phyloP scores from a whole-genome alignment of 2,113 vertebrate species.

The Phoxinus phoxinus region DNA sequence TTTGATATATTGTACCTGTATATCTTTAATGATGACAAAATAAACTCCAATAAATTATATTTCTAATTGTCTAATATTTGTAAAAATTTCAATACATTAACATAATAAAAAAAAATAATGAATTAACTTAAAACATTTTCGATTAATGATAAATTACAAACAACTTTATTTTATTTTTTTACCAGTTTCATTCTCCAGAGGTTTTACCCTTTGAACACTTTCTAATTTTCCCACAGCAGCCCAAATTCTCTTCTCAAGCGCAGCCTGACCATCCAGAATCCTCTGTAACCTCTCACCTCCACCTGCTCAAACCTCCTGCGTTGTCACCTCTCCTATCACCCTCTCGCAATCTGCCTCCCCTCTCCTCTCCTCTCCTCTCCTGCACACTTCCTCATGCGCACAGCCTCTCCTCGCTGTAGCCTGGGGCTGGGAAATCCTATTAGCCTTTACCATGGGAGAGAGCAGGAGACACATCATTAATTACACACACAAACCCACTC shows the following conservation, averaged over 20 bases:
- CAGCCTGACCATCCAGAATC: neutral
- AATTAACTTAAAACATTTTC: neutral
- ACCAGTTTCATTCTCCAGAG: neutral
- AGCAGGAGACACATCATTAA: constrained; percentile 79
- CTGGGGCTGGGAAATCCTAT: constrained; percentile 76
- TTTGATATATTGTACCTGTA: no score
- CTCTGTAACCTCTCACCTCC: constrained; percentile 15
- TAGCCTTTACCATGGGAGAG: constrained; percentile 72
- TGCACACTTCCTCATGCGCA: constrained; percentile 23
- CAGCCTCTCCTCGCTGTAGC: constrained; percentile 61
- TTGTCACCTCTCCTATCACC: constrained; percentile 39
- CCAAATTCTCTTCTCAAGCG: neutral
- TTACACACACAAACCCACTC: constrained; percentile 73
- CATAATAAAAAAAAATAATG: neutral
- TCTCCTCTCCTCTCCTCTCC: constrained; percentile 14
- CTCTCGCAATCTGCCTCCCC: constrained; percentile 36
- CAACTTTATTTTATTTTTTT: neutral
- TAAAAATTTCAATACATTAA: no score
- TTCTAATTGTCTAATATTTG: no score
- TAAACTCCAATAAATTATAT: no score
- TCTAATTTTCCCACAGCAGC: neutral
- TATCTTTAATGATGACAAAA: no score
- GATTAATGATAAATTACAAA: neutral
- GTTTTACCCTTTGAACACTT: neutral
- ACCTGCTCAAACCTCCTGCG: constrained; percentile 36